phyloP scores from a whole-genome alignment of 2,113 vertebrate species.

The Channa argus region DNA sequence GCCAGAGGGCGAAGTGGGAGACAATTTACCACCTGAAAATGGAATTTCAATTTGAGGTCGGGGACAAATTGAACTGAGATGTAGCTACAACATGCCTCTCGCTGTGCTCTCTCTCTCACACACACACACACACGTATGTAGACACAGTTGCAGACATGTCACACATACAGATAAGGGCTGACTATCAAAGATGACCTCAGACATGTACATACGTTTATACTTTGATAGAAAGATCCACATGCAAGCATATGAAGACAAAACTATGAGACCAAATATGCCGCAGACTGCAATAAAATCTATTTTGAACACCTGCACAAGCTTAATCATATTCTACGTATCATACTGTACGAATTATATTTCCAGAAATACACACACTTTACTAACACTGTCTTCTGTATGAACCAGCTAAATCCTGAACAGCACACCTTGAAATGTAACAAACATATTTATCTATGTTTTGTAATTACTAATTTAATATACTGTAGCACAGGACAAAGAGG shows the following conservation, averaged over 20 bases:
- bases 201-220: constrained; percentile 8
- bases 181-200: constrained; percentile 30
- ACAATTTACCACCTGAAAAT: constrained; percentile 85
- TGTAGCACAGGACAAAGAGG: no score
- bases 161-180: constrained; percentile 39
- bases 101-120: constrained; percentile 30
- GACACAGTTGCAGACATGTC: constrained; percentile 30
- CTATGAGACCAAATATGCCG: no score
- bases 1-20: constrained; percentile 83
- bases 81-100: constrained; percentile 80
- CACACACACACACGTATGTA: constrained; percentile 12
- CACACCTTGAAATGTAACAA: no score
- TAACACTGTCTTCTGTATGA: no score
- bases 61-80: constrained; percentile 83
- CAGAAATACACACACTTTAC: no score
- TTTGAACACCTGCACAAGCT: no score
- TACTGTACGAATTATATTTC: no score
- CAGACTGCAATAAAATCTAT: no score
- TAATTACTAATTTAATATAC: no score
- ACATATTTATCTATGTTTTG: no score
- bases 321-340: no score
- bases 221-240: background rate
- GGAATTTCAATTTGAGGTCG: constrained; percentile 85
- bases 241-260: background rate
- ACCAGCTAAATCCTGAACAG: no score